Base-by-base conservation (phyloP, 2,888 invertebrate species). In the Petrolisthes manimaculis region DNA sequence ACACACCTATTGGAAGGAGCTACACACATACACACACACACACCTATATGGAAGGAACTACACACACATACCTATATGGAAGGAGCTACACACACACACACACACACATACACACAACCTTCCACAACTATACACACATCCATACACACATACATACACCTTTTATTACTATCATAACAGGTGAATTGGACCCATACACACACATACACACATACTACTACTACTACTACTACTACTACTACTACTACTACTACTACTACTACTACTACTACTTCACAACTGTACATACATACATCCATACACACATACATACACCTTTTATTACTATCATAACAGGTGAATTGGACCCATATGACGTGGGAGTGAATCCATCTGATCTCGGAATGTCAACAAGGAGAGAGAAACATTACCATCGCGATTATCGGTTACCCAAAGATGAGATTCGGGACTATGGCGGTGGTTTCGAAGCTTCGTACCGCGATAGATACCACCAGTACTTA, bases 381-480 rank as follows among this genome's bases (percentile, higher is more conserved):
- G 5, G 5, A 12, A 18, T 18, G n/a, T n/a, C n/a, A n/a, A n/a
- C n/a, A n/a, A n/a, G 87, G 78, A 91, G 94, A 94, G 92, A 94
- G 93, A 93, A 93, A 93, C 93, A 93, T 93, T 93, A 91, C 91
- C 91, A 94, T 93, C 93, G 94, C 94, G 92, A 94, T 93, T 92
- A 93, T 93, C 93, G 94, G 94, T 94, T 94, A 94, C 94, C 91
- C 69, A 91, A 90, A 86, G 91, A 91, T 90, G 91, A 91, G 86
- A 91, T 90, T 74, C 90, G 91, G 89, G 91, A 91, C 90, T 89
- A 85, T 82, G 86, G 88, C 82, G 83, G 79, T 78, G 86, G 86
- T 69, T 84, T 91, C 84, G 92, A 92, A 89, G 81, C 87, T 75
- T 91, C 91, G 83, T 92, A 92, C 82, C 89, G 92, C 21, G 91